Evolutionary conservation across 2,797 vertebrate species (phyloP).

Genomic region (Champsocephalus gunnari): DNA sequence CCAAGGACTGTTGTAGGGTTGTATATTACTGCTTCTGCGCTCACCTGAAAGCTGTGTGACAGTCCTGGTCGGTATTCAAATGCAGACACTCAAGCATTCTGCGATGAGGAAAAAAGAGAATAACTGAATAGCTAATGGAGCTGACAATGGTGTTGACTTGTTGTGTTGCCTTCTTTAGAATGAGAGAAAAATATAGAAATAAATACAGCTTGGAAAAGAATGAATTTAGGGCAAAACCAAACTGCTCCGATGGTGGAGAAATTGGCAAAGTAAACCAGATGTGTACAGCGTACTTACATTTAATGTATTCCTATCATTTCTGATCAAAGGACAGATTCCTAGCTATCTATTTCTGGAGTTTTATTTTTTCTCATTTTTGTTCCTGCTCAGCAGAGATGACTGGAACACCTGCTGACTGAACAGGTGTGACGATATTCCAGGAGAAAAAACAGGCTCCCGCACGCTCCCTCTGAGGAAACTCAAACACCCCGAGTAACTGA

Average conservation of each 20-base stretch:
- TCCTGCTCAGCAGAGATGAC: conserved; percentile 37
- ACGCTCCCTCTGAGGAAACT: conserved; percentile 62
- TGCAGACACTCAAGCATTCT: conserved; percentile 80
- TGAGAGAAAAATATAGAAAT: conserved; percentile 41
- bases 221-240: conserved; percentile 36
- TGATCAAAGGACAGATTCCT: conserved; percentile 52
- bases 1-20: conserved; percentile 74
- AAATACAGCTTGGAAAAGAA: conserved; percentile 1
- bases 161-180: conserved; percentile 74
- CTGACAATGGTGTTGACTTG: conserved; percentile 78
- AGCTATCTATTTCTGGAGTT: conserved; percentile 52
- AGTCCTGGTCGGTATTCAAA: conserved; percentile 82
- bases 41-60: conserved; percentile 82
- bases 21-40: conserved; percentile 77
- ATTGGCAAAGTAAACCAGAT: conserved; percentile 44
- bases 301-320: conserved; percentile 42
- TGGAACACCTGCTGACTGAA: conserved; percentile 74
- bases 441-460: conserved; percentile 61
- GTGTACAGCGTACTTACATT: conserved; percentile 47
- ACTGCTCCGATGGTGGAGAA: conserved; percentile 17
- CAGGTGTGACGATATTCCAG: conserved; percentile 75
- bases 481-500: conserved; percentile 74
- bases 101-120: conserved; percentile 73
- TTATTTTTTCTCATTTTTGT: neutral
- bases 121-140: conserved; percentile 84